Evolutionary conservation across 2,113 vertebrate species (phyloP).

Genomic region (Grantiella picta): DNA sequence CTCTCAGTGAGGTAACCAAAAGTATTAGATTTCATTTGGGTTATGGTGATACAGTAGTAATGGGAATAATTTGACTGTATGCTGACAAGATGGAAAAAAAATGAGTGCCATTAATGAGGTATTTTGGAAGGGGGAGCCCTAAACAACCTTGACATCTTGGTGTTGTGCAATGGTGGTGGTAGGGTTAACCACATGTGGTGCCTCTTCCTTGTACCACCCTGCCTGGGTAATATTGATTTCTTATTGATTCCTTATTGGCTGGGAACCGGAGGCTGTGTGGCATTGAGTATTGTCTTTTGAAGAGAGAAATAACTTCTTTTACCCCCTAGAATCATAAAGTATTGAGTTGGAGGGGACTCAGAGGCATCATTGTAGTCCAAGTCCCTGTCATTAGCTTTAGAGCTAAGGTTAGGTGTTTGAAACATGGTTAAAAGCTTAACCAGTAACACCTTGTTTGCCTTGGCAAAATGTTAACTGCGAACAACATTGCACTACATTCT

Average conservation of each 20-base stretch:
- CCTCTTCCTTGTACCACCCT: neutral
- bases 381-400: neutral
- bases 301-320: neutral
- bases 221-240: neutral
- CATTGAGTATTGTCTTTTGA: neutral
- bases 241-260: neutral
- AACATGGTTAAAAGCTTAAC: neutral
- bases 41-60: neutral
- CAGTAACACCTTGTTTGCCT: neutral
- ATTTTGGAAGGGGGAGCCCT: neutral
- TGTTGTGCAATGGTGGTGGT: fast-evolving
- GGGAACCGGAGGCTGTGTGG: neutral
- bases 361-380: neutral
- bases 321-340: neutral
- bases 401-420: neutral
- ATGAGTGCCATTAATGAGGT: neutral
- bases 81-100: neutral
- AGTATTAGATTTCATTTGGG: neutral
- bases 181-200: neutral
- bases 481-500: neutral
- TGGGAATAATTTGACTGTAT: neutral
- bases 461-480: neutral
- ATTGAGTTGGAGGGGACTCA: neutral
- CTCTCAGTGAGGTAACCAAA: neutral
- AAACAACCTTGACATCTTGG: neutral